phyloP scores from a whole-genome alignment of 2,113 vertebrate species.

The Anolis carolinensis region DNA sequence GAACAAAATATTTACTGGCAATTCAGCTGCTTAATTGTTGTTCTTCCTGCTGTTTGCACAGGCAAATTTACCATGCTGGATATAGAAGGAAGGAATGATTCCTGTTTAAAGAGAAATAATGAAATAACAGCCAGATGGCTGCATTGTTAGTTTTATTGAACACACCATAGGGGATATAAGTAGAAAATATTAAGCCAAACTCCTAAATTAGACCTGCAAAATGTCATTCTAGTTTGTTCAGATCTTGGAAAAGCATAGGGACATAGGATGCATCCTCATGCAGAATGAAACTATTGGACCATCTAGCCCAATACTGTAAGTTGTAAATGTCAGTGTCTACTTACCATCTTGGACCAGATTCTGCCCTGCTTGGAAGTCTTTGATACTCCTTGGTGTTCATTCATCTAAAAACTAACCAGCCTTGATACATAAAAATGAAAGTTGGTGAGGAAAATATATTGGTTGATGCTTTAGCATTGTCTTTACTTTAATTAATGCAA shows the following conservation, averaged over 20 bases:
- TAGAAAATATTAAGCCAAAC: slow-evolving; percentile 33
- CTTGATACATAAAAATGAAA: too few species aligned
- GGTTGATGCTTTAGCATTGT: too few species aligned
- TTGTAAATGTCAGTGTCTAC: too few species aligned
- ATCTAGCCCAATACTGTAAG: too few species aligned
- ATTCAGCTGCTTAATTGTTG: slow-evolving; percentile 40
- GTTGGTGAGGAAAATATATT: too few species aligned
- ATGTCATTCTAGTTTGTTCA: slow-evolving; percentile 12
- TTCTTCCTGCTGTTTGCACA: slow-evolving; percentile 36
- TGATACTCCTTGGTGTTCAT: too few species aligned
- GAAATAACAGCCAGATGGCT: slow-evolving; percentile 19
- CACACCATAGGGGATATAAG: slow-evolving; percentile 40
- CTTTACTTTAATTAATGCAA: too few species aligned
- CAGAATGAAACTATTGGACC: neutral
- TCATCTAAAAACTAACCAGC: too few species aligned
- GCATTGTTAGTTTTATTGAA: slow-evolving; percentile 57
- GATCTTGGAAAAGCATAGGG: neutral
- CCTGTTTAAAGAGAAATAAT: slow-evolving; percentile 11
- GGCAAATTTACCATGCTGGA: slow-evolving; percentile 42
- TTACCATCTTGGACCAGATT: too few species aligned
- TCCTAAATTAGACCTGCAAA: slow-evolving; percentile 40
- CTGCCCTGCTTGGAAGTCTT: too few species aligned
- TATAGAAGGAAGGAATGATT: slow-evolving; percentile 12
- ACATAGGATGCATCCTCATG: neutral
- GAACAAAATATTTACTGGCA: slow-evolving; percentile 37